phyloP scores from a whole-genome alignment of 2,113 vertebrate species.

The Colius striatus region DNA sequence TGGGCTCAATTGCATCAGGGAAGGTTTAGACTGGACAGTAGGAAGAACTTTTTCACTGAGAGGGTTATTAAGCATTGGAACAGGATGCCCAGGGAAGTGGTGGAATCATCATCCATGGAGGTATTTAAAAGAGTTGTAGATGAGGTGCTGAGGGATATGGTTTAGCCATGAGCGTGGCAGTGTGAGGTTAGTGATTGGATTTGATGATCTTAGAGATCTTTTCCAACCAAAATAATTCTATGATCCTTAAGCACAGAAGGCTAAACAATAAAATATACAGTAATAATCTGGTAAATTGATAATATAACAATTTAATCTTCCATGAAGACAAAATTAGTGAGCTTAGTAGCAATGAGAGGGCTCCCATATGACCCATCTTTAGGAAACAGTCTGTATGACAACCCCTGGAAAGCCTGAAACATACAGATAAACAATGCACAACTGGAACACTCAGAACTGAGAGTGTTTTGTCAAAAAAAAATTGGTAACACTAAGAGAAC shows the following conservation, averaged over 20 bases:
- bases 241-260: background rate
- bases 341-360: background rate
- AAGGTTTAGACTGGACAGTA: too few species aligned
- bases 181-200: too few species aligned
- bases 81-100: too few species aligned
- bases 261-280: background rate
- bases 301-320: background rate
- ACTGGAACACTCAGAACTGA: background rate
- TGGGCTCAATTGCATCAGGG: too few species aligned
- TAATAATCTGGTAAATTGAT: background rate
- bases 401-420: background rate
- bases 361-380: background rate
- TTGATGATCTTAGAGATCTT: too few species aligned
- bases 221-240: too few species aligned
- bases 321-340: background rate
- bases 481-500: background rate
- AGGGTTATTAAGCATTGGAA: too few species aligned
- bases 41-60: too few species aligned
- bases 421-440: rapidly evolving
- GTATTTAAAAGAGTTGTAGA: too few species aligned
- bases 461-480: background rate
- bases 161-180: too few species aligned
- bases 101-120: too few species aligned
- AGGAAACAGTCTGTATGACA: background rate
- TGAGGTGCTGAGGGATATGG: too few species aligned